Conservation (phyloP, 2,113 vertebrate genomes). For the Callospermophilus lateralis region DNA sequence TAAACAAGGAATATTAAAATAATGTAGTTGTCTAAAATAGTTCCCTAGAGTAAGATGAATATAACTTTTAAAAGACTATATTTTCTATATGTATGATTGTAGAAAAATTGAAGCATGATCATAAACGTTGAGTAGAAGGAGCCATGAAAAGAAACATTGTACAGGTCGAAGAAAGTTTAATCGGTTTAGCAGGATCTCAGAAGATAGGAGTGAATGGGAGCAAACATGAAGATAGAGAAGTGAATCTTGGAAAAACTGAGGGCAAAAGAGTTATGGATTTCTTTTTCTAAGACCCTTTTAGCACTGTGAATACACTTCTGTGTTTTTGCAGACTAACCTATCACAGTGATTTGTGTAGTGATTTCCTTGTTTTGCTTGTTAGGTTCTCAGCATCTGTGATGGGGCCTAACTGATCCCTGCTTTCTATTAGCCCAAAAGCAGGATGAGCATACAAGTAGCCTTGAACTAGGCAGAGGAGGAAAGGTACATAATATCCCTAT, state of each 20-base stretch:
- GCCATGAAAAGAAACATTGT: not conserved
- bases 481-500: not conserved
- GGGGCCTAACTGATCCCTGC: not conserved
- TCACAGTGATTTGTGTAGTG: not conserved
- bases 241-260: not conserved
- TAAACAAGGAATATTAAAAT: constrained; percentile 4
- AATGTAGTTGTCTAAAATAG: not conserved
- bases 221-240: not conserved
- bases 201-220: not conserved
- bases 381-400: not conserved
- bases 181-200: not conserved
- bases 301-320: not conserved
- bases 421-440: not conserved
- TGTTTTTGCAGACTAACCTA: not conserved
- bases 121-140: not conserved
- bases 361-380: constrained; percentile 39
- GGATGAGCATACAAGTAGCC: not conserved
- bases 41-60: constrained; percentile 13
- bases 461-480: not conserved
- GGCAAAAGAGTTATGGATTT: not conserved
- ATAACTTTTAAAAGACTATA: not conserved
- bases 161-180: not conserved
- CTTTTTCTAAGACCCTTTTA: not conserved
- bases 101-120: not conserved
- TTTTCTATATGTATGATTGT: not conserved